Base-by-base conservation (phyloP, 2,888 invertebrate genomes). In the Epistrophe eligans region DNA sequence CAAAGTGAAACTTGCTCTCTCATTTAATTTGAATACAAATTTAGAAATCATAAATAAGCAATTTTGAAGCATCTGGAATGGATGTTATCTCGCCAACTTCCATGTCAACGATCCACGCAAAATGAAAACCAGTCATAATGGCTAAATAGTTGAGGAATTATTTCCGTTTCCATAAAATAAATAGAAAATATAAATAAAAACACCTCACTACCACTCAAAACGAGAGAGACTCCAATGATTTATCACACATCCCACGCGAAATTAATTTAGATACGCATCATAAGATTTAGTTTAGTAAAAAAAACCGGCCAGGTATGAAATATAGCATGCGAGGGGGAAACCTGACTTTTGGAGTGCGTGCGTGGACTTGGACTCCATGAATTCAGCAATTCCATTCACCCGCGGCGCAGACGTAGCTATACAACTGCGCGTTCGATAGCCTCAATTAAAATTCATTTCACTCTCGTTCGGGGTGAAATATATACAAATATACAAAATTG, bases 371-470 rank as follows among this genome's bases (percentile, higher is more conserved):
- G 43, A 32, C n/a, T 32, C 32, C 35, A 58, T n/a, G n/a, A n/a
- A 58, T 35, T 35, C 35, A 35, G 67, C 70, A 24, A 28, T 70
- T 55, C n/a, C 55, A 66, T 52, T 79, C 66, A 73, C 73, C 76
- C 50, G 50, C 74, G 40, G 45, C 40, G 79, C 24, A 13, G 28
- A 35, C 7, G 55, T 4, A 50, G 73, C 45, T 35, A 24, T 24
- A 62, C 17, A 28, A 17, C 50, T 32, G n/a, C 11, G 67, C 79
- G 79, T 87, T 74, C 72, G 79, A 79, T 62, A 66, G 79, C 79
- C 79, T 76, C 83, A 79, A 79, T 87, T 83, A 60, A 83, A 83
- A 83, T 87, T 87, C 76, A 87, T 87, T 87, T 87, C 87, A 87
- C 87, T 87, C 83, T 87, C 83, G 76, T 76, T 87, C 32, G 9